Conservation (phyloP, 2,797 vertebrate species). For the Gymnopithys bicolor region DNA sequence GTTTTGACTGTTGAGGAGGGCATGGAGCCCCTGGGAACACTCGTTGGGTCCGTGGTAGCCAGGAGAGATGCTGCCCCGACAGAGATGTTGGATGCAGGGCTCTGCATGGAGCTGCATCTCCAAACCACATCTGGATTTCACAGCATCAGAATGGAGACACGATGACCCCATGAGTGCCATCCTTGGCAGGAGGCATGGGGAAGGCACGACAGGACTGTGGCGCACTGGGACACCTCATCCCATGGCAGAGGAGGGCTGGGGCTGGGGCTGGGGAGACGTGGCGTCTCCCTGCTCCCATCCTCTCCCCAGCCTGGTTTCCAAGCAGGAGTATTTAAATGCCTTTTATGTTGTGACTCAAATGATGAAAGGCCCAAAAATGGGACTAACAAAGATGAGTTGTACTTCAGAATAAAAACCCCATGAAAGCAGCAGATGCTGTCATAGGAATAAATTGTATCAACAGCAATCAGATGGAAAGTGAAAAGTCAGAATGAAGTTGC, state of each 20-base stretch:
- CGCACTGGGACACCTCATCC: not conserved
- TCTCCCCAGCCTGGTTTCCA: not conserved
- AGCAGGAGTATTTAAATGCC: slow-evolving; percentile 37
- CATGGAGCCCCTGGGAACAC: not conserved
- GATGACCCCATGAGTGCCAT: accelerated
- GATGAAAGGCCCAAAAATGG: slow-evolving; percentile 56
- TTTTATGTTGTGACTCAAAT: slow-evolving; percentile 54
- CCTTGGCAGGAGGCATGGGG: not conserved
- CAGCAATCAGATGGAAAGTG: slow-evolving; percentile 60
- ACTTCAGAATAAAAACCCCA: slow-evolving; percentile 45
- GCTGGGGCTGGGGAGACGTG: not conserved
- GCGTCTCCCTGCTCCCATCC: not conserved
- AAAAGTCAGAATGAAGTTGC: not conserved
- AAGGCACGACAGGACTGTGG: accelerated
- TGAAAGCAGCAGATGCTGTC: slow-evolving; percentile 65
- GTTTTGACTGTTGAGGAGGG: not conserved
- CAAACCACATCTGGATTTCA: not conserved
- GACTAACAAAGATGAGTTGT: slow-evolving; percentile 58
- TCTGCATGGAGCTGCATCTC: not conserved
- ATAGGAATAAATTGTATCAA: slow-evolving; percentile 59
- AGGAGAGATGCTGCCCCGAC: not conserved
- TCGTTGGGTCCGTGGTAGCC: accelerated
- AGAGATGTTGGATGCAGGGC: accelerated
- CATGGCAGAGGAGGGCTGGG: accelerated
- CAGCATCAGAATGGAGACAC: not conserved